These are phyloP conservation scores for Heteromormyrus szaboi DNA, from an alignment of 2,797 vertebrate species.

Conservation along the genomic window DNA sequence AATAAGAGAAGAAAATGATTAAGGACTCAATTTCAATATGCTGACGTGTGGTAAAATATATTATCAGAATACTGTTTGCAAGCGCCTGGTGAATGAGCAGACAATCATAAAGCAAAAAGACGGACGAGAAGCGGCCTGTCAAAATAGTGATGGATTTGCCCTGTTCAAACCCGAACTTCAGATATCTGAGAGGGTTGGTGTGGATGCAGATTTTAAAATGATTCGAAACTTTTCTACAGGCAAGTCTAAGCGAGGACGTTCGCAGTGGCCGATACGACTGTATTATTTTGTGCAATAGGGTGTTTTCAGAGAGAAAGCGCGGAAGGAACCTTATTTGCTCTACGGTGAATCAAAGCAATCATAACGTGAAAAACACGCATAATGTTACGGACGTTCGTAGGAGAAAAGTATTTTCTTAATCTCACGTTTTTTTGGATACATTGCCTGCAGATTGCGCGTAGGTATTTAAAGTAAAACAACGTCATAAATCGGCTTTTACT, in stretches of 20 bases:
- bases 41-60: conserved; percentile 45
- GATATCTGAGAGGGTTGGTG: background rate
- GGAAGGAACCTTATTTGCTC: background rate
- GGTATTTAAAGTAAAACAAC: background rate
- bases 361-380: background rate
- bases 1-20: conserved; percentile 45
- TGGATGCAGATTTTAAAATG: conserved; percentile 2
- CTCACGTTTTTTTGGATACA: background rate
- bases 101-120: conserved; percentile 49
- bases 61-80: conserved; percentile 37
- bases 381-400: background rate
- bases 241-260: background rate
- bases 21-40: conserved; percentile 3
- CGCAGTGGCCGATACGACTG: background rate
- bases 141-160: conserved; percentile 49
- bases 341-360: background rate
- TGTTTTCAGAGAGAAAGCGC: background rate
- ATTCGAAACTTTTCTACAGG: background rate
- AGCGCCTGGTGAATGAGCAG: background rate
- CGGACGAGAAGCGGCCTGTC: conserved; percentile 54
- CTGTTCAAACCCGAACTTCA: conserved; percentile 22
- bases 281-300: background rate
- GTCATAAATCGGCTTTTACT: background rate
- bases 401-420: background rate
- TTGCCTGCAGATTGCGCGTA: background rate